phyloP scores from a whole-genome alignment of 2,113 vertebrate genomes.

The Oryctolagus cuniculus region DNA sequence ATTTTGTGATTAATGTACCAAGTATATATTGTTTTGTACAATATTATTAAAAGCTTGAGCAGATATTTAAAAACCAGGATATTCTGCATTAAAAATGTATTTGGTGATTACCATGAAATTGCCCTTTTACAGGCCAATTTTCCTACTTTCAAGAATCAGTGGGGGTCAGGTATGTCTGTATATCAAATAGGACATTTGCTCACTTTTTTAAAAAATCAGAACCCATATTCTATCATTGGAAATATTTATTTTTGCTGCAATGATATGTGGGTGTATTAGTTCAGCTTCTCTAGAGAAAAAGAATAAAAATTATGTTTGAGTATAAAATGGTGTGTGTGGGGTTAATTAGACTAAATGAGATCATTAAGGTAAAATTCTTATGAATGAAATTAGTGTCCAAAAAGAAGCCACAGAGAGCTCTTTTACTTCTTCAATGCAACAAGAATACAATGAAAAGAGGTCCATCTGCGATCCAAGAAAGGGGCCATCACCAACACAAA shows the following conservation, averaged over 20 bases:
- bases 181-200: not conserved
- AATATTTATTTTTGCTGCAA: not conserved
- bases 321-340: too few relatives aligned
- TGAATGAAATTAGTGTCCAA: too few relatives aligned
- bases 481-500: not conserved
- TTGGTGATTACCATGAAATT: not conserved
- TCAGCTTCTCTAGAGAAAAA: not conserved
- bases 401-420: too few relatives aligned
- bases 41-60: not conserved
- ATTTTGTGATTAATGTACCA: not conserved
- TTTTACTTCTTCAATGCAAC: too few relatives aligned
- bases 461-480: not conserved
- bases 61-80: not conserved
- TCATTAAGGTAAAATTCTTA: too few relatives aligned
- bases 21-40: not conserved
- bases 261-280: not conserved
- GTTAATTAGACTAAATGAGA: too few relatives aligned
- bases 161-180: not conserved
- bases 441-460: not conserved
- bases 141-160: not conserved
- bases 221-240: not conserved
- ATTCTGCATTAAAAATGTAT: not conserved
- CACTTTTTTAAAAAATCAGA: not conserved
- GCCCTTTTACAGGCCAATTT: not conserved
- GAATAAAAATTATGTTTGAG: too few relatives aligned